Evolutionary conservation across 2,113 vertebrate species (phyloP).

Genomic region (Heloderma charlesbogerti): DNA sequence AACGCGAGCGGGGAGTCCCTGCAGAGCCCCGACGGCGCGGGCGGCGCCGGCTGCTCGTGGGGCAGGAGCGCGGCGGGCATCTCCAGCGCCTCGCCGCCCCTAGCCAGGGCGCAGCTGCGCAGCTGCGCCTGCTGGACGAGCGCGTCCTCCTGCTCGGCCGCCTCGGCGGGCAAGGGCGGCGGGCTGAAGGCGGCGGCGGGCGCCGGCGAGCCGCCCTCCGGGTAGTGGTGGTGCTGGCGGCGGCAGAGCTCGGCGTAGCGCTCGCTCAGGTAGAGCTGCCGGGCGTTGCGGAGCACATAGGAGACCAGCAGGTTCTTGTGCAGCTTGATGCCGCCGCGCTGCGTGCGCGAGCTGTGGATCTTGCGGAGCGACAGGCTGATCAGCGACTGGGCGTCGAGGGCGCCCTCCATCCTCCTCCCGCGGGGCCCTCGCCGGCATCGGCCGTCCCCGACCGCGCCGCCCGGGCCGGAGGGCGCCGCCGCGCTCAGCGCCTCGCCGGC

Average conservation of each 20-base stretch:
- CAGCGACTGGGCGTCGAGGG: conserved; percentile 92
- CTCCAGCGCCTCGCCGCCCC: conserved; percentile 78
- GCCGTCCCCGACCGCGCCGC: background rate
- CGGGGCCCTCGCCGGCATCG: conserved; percentile 61
- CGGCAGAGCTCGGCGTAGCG: conserved; percentile 89
- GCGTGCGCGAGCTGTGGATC: conserved; percentile 94
- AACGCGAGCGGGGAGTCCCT: conserved; percentile 82
- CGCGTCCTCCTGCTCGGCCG: conserved; percentile 71
- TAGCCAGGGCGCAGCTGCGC: conserved; percentile 62
- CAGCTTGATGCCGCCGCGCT: conserved; percentile 94
- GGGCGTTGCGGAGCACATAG: conserved; percentile 93
- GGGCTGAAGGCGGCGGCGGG: conserved; percentile 78
- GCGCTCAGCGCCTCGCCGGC: conserved; percentile 25
- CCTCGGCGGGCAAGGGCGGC: conserved; percentile 82
- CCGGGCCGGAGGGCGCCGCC: background rate
- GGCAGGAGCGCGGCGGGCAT: conserved; percentile 78
- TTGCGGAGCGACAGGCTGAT: conserved; percentile 95
- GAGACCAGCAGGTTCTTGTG: conserved; percentile 96
- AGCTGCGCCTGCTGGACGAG: conserved; percentile 76
- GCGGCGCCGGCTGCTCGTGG: conserved; percentile 48
- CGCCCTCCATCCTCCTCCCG: conserved; percentile 86
- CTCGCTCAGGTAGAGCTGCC: conserved; percentile 92
- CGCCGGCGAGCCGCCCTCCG: conserved; percentile 69
- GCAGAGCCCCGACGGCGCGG: conserved; percentile 67
- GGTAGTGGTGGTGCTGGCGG: conserved; percentile 78